Evolutionary conservation across 1,140 invertebrate species (phyloP).

Genomic region (Ruditapes philippinarum): DNA sequence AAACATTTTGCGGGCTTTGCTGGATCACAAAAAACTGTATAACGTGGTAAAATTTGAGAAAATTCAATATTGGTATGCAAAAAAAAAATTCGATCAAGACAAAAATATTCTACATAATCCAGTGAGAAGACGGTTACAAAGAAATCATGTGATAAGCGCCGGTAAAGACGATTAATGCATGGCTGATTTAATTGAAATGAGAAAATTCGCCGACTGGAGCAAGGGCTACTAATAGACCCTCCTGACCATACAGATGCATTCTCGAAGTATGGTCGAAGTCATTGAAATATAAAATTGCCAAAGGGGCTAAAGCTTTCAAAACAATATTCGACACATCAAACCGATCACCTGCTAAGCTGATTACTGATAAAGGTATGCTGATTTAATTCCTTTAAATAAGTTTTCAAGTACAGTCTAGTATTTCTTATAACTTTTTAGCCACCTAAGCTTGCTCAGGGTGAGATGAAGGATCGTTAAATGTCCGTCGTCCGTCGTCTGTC

Average conservation of each 20-base stretch:
- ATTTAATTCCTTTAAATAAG: too few species aligned
- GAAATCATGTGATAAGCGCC: background rate
- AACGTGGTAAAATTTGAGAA: slow-evolving; percentile 37
- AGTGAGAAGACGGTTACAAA: slow-evolving; percentile 26
- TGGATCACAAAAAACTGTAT: slow-evolving; percentile 39
- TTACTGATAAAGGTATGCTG: slow-evolving; percentile 29
- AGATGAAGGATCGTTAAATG: too few species aligned
- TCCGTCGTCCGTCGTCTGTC: too few species aligned
- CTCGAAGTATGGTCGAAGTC: too few species aligned
- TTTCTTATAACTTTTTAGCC: too few species aligned
- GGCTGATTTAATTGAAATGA: slow-evolving; percentile 44
- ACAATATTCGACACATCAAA: background rate
- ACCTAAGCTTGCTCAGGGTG: too few species aligned
- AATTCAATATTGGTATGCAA: slow-evolving; percentile 2
- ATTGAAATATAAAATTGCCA: background rate
- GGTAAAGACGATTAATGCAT: background rate
- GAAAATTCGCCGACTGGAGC: background rate
- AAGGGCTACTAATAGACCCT: too few species aligned
- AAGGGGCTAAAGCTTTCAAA: slow-evolving; percentile 6
- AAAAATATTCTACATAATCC: background rate
- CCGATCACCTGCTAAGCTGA: background rate
- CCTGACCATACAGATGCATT: too few species aligned
- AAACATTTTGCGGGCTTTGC: background rate
- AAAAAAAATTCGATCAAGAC: background rate
- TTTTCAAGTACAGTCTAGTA: too few species aligned